Evolutionary conservation across 2,797 vertebrate genomes (phyloP), one percentile per base, ranked within the genome.

Genomic region (Phrynocephalus guinanensis): DNA sequence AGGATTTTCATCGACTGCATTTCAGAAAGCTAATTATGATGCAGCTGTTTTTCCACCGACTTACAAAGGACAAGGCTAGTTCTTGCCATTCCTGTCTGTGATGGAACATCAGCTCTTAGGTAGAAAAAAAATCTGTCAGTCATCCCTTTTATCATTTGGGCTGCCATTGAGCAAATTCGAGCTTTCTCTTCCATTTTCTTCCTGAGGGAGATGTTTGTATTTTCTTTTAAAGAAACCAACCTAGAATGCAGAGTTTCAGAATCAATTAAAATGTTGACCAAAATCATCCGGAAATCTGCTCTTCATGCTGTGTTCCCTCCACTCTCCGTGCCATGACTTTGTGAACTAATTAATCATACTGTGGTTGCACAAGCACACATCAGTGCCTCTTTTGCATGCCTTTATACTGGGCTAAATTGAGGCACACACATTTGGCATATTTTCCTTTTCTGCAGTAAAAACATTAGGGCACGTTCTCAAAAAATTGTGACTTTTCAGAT

Each of bases 161-260:
- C 95, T 93, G 86, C 97, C 97, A 66, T 96, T 97, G 90, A 98
- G 97, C 7, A 98, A 98, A 94, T 98, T 98, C 98, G 98, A 99
- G 93, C 98, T 99, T 90, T 97, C 96, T 94, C 98, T 97, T 88
- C 90, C 95, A 71, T 94, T 95, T 48, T 78, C 86, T 76, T 97
- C 96, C 95, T 95, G 95, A 87, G 95, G 84, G 78, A 96, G 83
- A 13, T 86, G 81, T 91, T 96, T 96, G 83, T 98, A 96, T 56
- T 95, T 95, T 92, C 99, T 97, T 96, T 98, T 97, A 90, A 99
- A 99, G 97, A 99, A 99, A 79, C 98, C 99, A 83, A 96, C 94
- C 99, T 99, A 97, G 89, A 97, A 97, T 82, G 95, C 26, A 94
- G 18, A 90, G 93, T 89, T 92, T 92, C 84, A 79, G 63, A 87